Percentiles rank a stretch among this genome's conserved stretches.
phyloP scores from a whole-genome alignment of 2,113 vertebrate species.

The Alexandromys fortis region DNA sequence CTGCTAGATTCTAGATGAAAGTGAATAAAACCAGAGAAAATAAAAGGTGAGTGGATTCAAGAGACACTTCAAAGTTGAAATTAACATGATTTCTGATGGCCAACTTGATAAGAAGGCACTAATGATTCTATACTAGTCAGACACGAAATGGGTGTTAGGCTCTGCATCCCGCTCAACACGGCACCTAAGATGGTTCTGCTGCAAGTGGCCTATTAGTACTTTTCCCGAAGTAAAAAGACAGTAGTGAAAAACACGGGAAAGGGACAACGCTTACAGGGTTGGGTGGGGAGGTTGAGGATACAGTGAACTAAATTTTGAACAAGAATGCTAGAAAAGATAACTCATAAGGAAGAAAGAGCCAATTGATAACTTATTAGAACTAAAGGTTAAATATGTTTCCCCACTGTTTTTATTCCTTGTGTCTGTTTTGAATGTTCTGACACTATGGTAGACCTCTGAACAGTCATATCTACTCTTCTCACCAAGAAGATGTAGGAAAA shows the following conservation, averaged over 20 bases:
- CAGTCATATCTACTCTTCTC: background rate
- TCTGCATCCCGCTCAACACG: constrained; percentile 35
- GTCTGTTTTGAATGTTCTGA: constrained; percentile 43
- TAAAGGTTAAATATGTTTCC: constrained; percentile 24
- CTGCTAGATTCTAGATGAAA: background rate
- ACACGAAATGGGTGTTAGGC: background rate
- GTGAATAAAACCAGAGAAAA: background rate
- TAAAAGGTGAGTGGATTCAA: constrained; percentile 21
- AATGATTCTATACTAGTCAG: background rate
- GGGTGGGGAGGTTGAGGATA: background rate
- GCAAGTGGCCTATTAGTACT: background rate
- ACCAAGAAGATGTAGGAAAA: background rate
- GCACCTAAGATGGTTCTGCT: background rate
- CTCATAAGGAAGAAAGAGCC: constrained; percentile 15
- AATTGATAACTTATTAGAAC: constrained; percentile 23
- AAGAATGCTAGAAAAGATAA: constrained; percentile 33
- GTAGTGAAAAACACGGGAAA: background rate
- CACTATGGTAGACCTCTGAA: background rate
- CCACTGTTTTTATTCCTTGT: background rate
- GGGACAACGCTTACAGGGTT: background rate
- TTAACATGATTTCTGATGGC: background rate
- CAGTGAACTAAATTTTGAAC: constrained; percentile 1
- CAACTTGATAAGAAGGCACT: background rate
- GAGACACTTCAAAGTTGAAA: constrained; percentile 49
- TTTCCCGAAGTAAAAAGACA: constrained; percentile 33